phyloP scores from a whole-genome alignment of 1,140 invertebrate genomes.

The Drosophila subobscura region DNA sequence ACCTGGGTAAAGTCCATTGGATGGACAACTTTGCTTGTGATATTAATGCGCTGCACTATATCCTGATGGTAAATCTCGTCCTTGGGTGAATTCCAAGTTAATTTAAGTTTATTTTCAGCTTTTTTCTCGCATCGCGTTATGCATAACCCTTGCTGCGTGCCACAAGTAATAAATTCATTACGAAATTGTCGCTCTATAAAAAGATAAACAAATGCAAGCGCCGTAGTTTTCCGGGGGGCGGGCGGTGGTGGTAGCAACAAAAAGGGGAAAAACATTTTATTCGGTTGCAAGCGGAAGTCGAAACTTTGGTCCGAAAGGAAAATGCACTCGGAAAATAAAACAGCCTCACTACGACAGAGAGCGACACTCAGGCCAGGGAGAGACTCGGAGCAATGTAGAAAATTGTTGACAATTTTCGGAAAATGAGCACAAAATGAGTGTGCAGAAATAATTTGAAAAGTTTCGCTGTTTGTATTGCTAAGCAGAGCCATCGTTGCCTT shows the following conservation, averaged over 20 bases:
- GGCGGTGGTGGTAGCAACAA: neutral
- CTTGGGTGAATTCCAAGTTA: conserved; percentile 53
- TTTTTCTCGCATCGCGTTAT: conserved; percentile 54
- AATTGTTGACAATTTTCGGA: conserved; percentile 54
- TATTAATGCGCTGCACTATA: neutral
- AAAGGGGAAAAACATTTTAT: conserved; percentile 68
- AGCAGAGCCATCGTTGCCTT: conserved; percentile 35
- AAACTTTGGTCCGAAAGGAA: conserved; percentile 72
- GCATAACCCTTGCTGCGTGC: conserved; percentile 59
- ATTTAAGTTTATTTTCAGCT: conserved; percentile 76
- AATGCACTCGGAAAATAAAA: conserved; percentile 67
- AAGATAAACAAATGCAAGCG: conserved; percentile 74
- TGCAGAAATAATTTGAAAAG: conserved; percentile 75
- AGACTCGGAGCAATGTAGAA: conserved; percentile 34
- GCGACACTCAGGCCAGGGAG: conserved; percentile 1
- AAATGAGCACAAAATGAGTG: conserved; percentile 73
- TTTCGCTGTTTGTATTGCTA: conserved; percentile 62
- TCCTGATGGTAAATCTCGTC: neutral
- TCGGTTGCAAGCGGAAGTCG: conserved; percentile 72
- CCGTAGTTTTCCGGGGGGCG: conserved; percentile 7
- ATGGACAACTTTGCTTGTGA: neutral
- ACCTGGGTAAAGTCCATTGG: neutral
- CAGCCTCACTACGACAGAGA: conserved; percentile 22
- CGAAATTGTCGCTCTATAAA: conserved; percentile 77
- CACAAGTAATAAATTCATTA: conserved; percentile 78